Conservation (phyloP, 2,888 invertebrate genomes). For the Drosophila tanythrix region DNA sequence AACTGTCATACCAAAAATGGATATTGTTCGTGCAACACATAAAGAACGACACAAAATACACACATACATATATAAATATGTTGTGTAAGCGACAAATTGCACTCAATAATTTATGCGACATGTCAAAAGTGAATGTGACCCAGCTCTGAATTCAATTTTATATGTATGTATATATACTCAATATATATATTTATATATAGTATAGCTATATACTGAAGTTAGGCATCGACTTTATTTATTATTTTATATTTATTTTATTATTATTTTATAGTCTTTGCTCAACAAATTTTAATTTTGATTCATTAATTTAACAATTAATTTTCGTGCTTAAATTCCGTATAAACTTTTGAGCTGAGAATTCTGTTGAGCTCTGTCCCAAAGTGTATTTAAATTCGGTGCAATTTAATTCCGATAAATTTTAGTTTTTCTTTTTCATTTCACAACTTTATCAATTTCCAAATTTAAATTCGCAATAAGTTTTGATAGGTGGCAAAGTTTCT, state of each 20-base stretch:
- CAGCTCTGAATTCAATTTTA: conserved; percentile 5
- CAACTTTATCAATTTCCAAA: not conserved
- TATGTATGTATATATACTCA: not conserved
- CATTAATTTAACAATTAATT: not conserved
- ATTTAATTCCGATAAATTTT: not conserved
- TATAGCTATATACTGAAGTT: not conserved
- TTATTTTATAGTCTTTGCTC: not conserved
- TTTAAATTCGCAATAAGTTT: conserved; percentile 1
- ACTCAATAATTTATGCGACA: conserved; percentile 58
- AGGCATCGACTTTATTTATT: not conserved
- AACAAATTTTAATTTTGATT: not conserved
- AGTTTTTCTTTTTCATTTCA: not conserved
- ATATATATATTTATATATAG: not conserved
- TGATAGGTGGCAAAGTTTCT: conserved; percentile 11
- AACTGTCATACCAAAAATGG: conserved; percentile 1
- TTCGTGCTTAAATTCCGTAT: not conserved
- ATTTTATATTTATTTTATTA: not conserved
- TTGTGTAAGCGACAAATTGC: conserved; percentile 56
- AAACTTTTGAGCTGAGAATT: not conserved
- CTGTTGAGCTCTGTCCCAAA: not conserved
- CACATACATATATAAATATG: not conserved
- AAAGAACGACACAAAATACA: conserved; percentile 11
- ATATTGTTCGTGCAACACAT: conserved; percentile 35
- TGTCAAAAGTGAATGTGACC: conserved; percentile 42
- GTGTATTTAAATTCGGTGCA: not conserved